These are phyloP conservation scores for Neosilurus hyrtlii DNA, from an alignment of 2,797 vertebrate genomes.

Conservation along the genomic window DNA sequence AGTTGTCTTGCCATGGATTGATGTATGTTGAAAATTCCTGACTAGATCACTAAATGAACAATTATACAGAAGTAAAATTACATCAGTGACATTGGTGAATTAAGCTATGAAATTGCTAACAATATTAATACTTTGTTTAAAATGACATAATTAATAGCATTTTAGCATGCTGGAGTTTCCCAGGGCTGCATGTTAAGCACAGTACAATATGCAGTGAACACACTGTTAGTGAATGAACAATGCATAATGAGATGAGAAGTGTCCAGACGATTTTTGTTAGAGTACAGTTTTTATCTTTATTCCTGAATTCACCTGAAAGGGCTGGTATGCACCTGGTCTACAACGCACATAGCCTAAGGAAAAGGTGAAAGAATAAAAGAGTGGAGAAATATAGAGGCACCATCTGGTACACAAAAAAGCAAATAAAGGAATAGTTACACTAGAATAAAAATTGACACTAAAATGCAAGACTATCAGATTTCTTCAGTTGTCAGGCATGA, in stretches of 20 bases:
- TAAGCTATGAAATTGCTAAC: slow-evolving; percentile 10
- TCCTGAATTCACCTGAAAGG: slow-evolving; percentile 47
- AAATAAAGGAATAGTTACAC: slow-evolving; percentile 14
- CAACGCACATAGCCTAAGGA: slow-evolving; percentile 56
- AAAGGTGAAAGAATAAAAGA: slow-evolving; percentile 25
- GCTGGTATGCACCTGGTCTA: slow-evolving; percentile 44
- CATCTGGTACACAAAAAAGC: slow-evolving; percentile 29
- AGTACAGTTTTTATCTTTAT: neutral
- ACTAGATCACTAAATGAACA: neutral
- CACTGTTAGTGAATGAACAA: slow-evolving; percentile 37
- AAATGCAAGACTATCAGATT: neutral
- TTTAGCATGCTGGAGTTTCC: slow-evolving; percentile 14
- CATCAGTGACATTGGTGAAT: neutral
- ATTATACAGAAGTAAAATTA: neutral
- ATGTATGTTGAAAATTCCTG: neutral
- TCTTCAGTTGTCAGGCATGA: neutral
- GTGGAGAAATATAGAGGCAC: slow-evolving; percentile 9
- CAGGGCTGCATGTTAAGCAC: slow-evolving; percentile 7
- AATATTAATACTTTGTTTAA: slow-evolving; percentile 5
- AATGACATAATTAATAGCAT: neutral
- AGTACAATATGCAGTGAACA: slow-evolving; percentile 4
- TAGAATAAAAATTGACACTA: neutral
- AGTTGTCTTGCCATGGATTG: neutral
- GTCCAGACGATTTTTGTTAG: slow-evolving; percentile 1
- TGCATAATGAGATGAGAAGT: slow-evolving; percentile 7